These are phyloP conservation scores for Lycia hirtaria DNA, from an alignment of 2,888 invertebrate species.

Conservation along the genomic window DNA sequence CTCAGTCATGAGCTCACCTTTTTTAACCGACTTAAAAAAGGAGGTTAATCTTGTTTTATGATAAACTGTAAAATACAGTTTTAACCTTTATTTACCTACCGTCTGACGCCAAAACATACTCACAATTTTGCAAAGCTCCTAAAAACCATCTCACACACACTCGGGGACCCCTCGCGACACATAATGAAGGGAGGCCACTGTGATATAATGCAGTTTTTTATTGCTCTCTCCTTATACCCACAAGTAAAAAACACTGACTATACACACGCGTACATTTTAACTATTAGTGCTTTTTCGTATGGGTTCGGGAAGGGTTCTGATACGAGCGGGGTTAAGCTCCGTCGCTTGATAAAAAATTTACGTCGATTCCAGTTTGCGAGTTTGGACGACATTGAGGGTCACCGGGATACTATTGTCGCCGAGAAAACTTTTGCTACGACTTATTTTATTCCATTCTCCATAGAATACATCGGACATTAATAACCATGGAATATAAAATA, in stretches of 20 bases:
- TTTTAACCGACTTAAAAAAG: neutral
- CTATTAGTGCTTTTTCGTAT: constrained; percentile 78
- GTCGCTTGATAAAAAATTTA: constrained; percentile 78
- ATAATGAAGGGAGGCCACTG: constrained; percentile 80
- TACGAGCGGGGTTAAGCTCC: constrained; percentile 69
- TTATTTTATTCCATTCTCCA: constrained; percentile 36
- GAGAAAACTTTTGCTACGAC: constrained; percentile 35
- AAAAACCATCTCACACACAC: constrained; percentile 63
- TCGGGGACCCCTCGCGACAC: constrained; percentile 69
- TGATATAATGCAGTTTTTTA: constrained; percentile 86
- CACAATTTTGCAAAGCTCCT: constrained; percentile 42
- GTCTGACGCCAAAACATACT: constrained; percentile 23
- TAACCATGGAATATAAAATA: constrained; percentile 45
- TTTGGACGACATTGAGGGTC: constrained; percentile 62
- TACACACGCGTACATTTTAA: constrained; percentile 77
- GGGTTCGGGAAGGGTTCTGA: constrained; percentile 78
- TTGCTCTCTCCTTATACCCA: constrained; percentile 82
- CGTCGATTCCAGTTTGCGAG: constrained; percentile 70
- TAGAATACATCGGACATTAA: constrained; percentile 42
- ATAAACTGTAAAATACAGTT: neutral
- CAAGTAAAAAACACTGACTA: constrained; percentile 70
- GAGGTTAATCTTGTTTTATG: neutral
- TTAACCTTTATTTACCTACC: constrained; percentile 14
- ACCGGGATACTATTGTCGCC: constrained; percentile 55
- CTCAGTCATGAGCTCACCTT: too few relatives aligned